Evolutionary conservation across 1,140 invertebrate species (phyloP).

Genomic region (Piezodorus guildinii): DNA sequence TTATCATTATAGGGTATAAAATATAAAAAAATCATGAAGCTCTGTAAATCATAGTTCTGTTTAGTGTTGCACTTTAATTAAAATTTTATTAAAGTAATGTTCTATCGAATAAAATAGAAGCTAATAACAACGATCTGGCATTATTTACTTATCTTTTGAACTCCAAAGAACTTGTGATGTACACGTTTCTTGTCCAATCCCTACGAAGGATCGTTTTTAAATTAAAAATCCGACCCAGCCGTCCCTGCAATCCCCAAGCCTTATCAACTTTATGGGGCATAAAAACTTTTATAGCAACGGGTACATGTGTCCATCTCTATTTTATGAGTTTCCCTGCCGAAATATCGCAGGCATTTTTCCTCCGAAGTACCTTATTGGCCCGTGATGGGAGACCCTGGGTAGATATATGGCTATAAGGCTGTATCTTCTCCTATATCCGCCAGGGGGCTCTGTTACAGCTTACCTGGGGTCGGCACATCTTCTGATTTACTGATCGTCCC

Average conservation of each 20-base stretch:
- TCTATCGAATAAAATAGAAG: no score
- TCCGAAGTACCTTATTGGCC: background rate
- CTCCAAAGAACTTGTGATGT: background rate
- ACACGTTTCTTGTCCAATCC: background rate
- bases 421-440: slow-evolving; percentile 22
- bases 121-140: no score
- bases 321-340: background rate
- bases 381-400: no score
- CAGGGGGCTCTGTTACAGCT: slow-evolving; percentile 19
- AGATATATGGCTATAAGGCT: background rate
- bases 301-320: background rate
- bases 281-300: background rate
- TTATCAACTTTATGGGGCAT: background rate
- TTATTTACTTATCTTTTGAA: no score
- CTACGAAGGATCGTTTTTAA: background rate
- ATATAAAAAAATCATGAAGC: no score
- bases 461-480: background rate
- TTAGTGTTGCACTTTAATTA: no score
- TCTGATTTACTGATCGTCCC: no score
- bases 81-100: no score
- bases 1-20: no score
- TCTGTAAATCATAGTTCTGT: no score
- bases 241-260: background rate
- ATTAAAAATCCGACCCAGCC: slow-evolving; percentile 3
- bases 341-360: background rate